A percentile compares a stretch with the other conserved stretches of the same genome.
phyloP scores from a whole-genome alignment of 1,140 invertebrate genomes.

The Penaeus japonicus region DNA sequence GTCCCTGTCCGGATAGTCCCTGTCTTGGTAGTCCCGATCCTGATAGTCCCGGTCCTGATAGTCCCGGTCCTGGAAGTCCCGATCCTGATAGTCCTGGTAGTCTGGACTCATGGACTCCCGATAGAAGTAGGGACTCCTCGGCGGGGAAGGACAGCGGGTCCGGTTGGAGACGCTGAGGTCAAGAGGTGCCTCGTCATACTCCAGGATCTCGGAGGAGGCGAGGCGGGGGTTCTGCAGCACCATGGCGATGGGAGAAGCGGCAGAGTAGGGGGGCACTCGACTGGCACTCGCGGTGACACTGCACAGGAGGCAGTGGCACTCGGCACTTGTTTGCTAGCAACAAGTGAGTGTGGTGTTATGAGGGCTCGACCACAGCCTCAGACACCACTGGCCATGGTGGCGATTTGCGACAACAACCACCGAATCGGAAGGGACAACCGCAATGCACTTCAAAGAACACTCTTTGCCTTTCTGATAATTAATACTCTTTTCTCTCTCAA shows the following conservation, averaged over 20 bases:
- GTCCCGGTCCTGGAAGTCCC: conserved; percentile 29
- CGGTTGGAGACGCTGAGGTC: conserved; percentile 67
- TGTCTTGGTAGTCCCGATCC: conserved; percentile 40
- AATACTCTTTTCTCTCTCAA: no score
- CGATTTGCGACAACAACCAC: background rate
- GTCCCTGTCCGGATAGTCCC: conserved; percentile 30
- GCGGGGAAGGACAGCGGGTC: conserved; percentile 70
- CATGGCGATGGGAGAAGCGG: conserved; percentile 37
- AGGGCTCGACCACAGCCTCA: background rate
- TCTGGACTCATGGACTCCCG: conserved; percentile 44
- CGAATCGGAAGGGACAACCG: conserved; percentile 13
- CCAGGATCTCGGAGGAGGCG: conserved; percentile 61
- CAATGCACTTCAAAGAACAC: no score
- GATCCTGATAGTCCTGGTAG: conserved; percentile 46
- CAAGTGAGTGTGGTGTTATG: background rate
- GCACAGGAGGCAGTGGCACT: background rate
- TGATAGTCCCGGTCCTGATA: conserved; percentile 37
- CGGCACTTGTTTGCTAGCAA: background rate
- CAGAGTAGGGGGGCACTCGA: background rate
- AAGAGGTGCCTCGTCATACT: conserved; percentile 65
- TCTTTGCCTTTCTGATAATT: no score
- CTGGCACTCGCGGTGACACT: background rate
- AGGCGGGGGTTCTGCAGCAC: conserved; percentile 47
- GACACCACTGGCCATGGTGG: background rate
- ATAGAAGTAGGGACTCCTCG: conserved; percentile 51